Base-by-base conservation (phyloP, 2,797 vertebrate genomes). In the Megalops cyprinoides region DNA sequence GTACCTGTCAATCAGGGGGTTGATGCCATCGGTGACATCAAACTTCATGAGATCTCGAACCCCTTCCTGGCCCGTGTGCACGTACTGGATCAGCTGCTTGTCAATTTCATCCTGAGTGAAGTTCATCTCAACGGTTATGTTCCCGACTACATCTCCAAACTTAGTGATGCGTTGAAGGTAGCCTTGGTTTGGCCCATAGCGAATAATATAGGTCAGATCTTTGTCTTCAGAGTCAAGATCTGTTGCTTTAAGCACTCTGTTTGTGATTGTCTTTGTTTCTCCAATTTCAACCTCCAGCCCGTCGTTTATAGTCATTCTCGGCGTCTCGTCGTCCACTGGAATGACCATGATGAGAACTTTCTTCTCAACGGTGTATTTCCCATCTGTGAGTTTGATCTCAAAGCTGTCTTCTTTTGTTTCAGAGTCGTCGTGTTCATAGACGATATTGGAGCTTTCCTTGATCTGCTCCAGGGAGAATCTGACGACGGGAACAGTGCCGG, bases 341-440 rank as follows among this genome's bases (percentile, higher is more conserved):
- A 96, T 97, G 18, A 98, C 94, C 86, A 92, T 93, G 53, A 97
- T 93, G 0, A 89, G 87, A 23, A 98, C 87, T 0, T 92, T 95
- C 84, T 94, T 95, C 75, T 96, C 94, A 56, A 95, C 93, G 0
- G 77, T 89, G 69, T 97, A 91, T 82, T 94, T 94, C 9, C 96
- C 94, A 73, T 97, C 96, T 69, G 93, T 95, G 49, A 97, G 87
- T 76, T 91, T 92, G 86, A 98, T 92, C 87, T 91, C 91, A 89
- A 97, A 98, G 76, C 92, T 94, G 86, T 97, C 96, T 81, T 97
- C 94, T 82, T 93, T 96, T 23, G 91, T 96, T 86, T 98, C 96
- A 0, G 95, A 97, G 87, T 97, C 96, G 85, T 97, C 95, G 4
- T 97, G 96, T 74, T 97, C 96, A 84, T 97, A 98, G 48, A 96